A percentile compares a stretch with the other conserved stretches of the same genome.
Evolutionary conservation across 2,113 vertebrate genomes (phyloP).

Genomic region (Lycocorax pyrrhopterus): DNA sequence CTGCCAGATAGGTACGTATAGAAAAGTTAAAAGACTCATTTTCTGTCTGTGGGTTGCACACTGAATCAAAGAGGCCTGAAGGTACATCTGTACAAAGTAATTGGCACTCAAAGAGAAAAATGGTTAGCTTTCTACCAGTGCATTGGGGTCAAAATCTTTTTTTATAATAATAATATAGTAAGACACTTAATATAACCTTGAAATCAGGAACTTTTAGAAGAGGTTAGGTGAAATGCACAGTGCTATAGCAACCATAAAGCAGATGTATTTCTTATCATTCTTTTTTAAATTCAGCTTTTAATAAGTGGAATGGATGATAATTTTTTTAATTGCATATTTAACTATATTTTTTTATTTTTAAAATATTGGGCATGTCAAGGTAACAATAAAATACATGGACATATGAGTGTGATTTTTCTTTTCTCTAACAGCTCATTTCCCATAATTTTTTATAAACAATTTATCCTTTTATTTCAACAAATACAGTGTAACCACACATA

Average conservation of each 20-base stretch:
- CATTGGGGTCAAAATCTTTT: constrained; percentile 60
- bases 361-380: background rate
- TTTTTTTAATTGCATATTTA: background rate
- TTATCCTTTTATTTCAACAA: background rate
- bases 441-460: background rate
- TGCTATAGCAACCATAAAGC: constrained; percentile 60
- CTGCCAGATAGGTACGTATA: background rate
- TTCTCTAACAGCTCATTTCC: background rate
- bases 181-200: constrained; percentile 65
- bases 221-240: constrained; percentile 53
- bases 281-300: constrained; percentile 32
- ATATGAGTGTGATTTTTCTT: background rate
- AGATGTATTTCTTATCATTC: constrained; percentile 14
- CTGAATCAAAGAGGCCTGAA: constrained; percentile 41
- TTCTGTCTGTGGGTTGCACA: constrained; percentile 28
- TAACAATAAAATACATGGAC: background rate
- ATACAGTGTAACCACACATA: background rate
- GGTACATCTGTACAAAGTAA: constrained; percentile 67
- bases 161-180: constrained; percentile 61
- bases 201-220: constrained; percentile 62
- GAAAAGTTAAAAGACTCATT: constrained; percentile 58
- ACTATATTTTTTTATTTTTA: background rate
- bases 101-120: constrained; percentile 68
- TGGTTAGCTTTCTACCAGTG: constrained; percentile 59
- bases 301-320: background rate